Percentiles rank a stretch among this genome's conserved stretches.
phyloP scores from a whole-genome alignment of 2,113 vertebrate species.

The Datnioides undecimradiatus region DNA sequence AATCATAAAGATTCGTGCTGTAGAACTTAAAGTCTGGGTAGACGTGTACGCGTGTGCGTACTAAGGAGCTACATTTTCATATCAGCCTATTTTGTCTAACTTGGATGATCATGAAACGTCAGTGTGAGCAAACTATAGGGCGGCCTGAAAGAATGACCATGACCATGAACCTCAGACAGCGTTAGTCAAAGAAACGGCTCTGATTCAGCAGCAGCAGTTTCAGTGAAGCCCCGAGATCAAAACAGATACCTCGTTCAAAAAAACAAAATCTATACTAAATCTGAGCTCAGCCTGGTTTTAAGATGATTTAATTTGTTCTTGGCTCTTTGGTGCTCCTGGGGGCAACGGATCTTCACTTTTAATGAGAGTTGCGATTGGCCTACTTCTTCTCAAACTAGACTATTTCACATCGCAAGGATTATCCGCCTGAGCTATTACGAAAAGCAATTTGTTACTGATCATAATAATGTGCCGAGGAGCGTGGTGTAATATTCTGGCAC shows the following conservation, averaged over 20 bases:
- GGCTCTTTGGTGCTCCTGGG: conserved; percentile 43
- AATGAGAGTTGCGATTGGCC: conserved; percentile 75
- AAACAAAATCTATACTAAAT: neutral
- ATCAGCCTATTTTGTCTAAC: neutral
- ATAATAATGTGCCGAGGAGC: conserved; percentile 31
- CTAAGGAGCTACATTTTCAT: neutral
- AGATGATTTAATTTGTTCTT: conserved; percentile 41
- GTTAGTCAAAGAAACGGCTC: neutral
- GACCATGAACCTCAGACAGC: conserved; percentile 36
- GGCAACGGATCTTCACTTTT: conserved; percentile 60
- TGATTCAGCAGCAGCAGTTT: conserved; percentile 21
- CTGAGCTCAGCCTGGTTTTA: conserved; percentile 29
- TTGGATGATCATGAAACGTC: neutral
- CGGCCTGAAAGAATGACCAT: conserved; percentile 7
- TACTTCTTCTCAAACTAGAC: conserved; percentile 68
- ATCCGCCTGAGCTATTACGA: conserved; percentile 25
- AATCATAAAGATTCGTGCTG: neutral
- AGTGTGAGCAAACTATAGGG: neutral
- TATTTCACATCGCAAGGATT: conserved; percentile 45
- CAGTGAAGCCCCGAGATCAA: conserved; percentile 1
- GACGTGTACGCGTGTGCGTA: neutral
- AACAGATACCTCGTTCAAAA: conserved; percentile 12
- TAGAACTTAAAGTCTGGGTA: neutral
- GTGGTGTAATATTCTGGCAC: neutral
- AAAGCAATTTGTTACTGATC: conserved; percentile 35